Base-by-base conservation (phyloP, 2,888 invertebrate species). In the Adineta ricciae region DNA sequence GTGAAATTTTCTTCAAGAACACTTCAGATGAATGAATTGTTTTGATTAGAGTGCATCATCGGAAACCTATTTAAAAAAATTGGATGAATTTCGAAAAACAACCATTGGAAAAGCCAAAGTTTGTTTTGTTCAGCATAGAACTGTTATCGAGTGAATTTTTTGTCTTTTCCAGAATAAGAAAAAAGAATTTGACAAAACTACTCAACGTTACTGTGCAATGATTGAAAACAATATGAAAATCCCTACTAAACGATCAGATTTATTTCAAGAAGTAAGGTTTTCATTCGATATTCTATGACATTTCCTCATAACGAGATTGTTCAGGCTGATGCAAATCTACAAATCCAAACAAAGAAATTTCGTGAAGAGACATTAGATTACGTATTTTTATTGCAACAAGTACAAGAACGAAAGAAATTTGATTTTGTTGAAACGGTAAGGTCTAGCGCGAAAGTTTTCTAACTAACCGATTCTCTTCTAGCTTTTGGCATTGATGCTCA, bases 371-470 rank as follows among this genome's bases (percentile, higher is more conserved):
- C 96, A 90, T 93, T 97, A 92, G 95, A 97, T 92, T 98, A 98
- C 92, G 97, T 98, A 87, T 94, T 96, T 91, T 93, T 95, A 91
- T 93, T 98, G 91, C 98, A 98, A 92, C 96, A 97, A 90, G 97
- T 98, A 88, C 97, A 98, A 92, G 97, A 97, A 92, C 93, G 96
- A 88, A 97, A 98, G 92, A 97, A 97, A 92, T 98, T 97, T 93
- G 97, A 99, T 92, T 96, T 98, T 92, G 97, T 98, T 87, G 97
- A 98, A 93, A 96, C 96, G 91, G 93, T 94, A 78, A 78, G n/a
- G 19, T 78, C 5, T 24, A 78, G 41, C 2, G 19, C 2, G 11
- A 11, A 46, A 46, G 5, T 14, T 72, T 19, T 16, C 4, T 14
- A 2, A 19, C 4, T 36, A 32, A 7, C 19, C 32, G 5, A 27